A percentile compares a stretch with the other conserved stretches of the same genome.
Evolutionary conservation across 2,888 invertebrate species (phyloP).

Genomic region (Branchellion lobata): DNA sequence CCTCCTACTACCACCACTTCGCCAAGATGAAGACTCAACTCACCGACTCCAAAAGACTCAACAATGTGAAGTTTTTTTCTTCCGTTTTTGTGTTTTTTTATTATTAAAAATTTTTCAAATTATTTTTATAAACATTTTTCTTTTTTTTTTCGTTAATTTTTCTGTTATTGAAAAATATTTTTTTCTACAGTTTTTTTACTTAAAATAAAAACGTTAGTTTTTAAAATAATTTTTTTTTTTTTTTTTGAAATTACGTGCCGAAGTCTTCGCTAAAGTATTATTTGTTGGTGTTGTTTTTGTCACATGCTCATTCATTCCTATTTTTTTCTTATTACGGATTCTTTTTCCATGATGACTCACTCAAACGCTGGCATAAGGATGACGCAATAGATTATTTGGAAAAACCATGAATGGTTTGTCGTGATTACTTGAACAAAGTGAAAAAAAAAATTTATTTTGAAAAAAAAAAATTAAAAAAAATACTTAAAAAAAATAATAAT

Average conservation of each 20-base stretch:
- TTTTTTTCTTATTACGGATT: no score
- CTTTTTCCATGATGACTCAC: no score
- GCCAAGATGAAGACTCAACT: conserved; percentile 98
- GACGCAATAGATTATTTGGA: no score
- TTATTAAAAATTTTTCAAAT: neutral
- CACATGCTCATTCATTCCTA: no score
- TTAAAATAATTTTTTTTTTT: neutral
- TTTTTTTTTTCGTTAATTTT: neutral
- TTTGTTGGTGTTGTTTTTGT: no score
- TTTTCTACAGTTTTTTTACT: neutral
- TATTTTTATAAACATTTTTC: neutral
- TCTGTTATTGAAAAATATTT: neutral
- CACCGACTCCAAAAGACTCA: conserved; percentile 93
- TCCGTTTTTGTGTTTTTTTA: neutral
- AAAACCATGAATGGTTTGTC: no score
- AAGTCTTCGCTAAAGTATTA: no score
- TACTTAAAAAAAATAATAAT: no score
- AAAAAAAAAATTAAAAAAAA: no score
- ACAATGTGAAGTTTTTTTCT: conserved; percentile 72
- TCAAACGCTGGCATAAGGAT: no score
- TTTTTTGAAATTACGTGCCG: neutral
- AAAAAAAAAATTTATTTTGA: no score
- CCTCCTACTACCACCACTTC: conserved; percentile 98
- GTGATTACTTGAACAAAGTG: no score
- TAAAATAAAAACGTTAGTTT: neutral